Base-by-base conservation (phyloP, 2,113 vertebrate genomes). In the Oreochromis niloticus region DNA sequence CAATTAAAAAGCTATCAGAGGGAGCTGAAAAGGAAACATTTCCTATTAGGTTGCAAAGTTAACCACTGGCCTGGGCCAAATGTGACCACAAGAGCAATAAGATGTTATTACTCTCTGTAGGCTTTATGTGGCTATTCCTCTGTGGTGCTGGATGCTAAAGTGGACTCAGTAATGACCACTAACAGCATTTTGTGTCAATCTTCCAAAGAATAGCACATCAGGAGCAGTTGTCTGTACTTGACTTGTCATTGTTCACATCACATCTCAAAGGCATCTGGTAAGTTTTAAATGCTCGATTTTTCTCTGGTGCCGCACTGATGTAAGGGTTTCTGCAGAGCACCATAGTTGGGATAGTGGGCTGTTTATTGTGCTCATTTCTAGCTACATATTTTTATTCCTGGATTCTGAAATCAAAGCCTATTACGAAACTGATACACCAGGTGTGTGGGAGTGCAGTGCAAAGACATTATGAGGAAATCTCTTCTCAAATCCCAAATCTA, bases 1-100 rank as follows among this genome's bases (percentile, higher is more conserved):
- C 95, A 95, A 95, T 95, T 95, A 96, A 94, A 95, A 93, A 92
- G 91, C 91, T 73, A 93, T 94, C 88, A 90, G 57, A 86, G 79
- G 46, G 55, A 90, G 86, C 83, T 41, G 88, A 71, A 91, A 92
- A 90, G 88, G 83, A 89, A 95, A 91, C 90, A 92, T 90, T 91
- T 94, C 86, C 91, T 85, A 89, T 90, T 92, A 91, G 92, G 93
- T 93, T 81, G 87, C 88, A 85, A 87, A 91, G 87, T 93, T 93
- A 92, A 93, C 89, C 83, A 89, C 82, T 88, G 90, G 92, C 88
- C 89, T 85, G 86, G 88, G 89, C 91, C 68, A 19, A 81, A 91
- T 16, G 61, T 56, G 88, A 80, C 88, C 84, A 82, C 91, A 52
- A 85, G 73, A 85, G 85, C 87, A 54, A 63, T 56, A 16, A 81